Conservation (phyloP, 2,888 invertebrate genomes). For the Hyposoter didymator region DNA sequence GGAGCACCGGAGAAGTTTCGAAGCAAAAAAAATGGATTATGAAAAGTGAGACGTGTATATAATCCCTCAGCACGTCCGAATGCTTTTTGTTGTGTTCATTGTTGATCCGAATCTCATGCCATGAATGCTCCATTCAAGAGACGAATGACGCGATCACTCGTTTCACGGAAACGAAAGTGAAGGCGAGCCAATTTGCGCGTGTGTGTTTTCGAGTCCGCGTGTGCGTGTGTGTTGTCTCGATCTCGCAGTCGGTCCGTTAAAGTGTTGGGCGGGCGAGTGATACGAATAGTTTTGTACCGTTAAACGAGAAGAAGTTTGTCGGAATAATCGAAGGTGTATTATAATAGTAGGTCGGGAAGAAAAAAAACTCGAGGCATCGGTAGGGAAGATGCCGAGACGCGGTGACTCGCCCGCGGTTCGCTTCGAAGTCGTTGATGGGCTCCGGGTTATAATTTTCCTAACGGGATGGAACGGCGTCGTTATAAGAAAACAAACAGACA, state of each 20-base stretch:
- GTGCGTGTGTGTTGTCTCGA: slow-evolving; percentile 6
- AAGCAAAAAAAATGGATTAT: not conserved
- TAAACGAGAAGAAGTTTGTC: slow-evolving; percentile 43
- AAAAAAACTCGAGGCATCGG: not conserved
- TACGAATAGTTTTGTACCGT: slow-evolving; percentile 59
- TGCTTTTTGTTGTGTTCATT: not conserved
- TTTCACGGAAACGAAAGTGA: slow-evolving; percentile 65
- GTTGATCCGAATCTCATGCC: slow-evolving; percentile 1
- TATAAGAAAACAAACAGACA: too few species aligned
- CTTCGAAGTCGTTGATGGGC: slow-evolving; percentile 29
- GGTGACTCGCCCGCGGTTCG: too few species aligned
- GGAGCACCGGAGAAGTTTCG: not conserved
- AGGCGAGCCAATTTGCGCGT: slow-evolving; percentile 60
- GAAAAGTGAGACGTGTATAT: not conserved
- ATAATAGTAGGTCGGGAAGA: slow-evolving; percentile 16
- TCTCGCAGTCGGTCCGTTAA: not conserved
- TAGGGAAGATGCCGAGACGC: too few species aligned
- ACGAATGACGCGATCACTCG: slow-evolving; percentile 52
- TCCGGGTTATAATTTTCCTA: slow-evolving; percentile 38
- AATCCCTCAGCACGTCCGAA: not conserved
- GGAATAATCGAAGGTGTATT: not conserved
- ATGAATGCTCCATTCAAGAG: slow-evolving; percentile 32
- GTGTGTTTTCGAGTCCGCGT: not conserved
- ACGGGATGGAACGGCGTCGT: slow-evolving; percentile 17
- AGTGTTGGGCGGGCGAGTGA: slow-evolving; percentile 32